Base-by-base conservation (phyloP, 1,140 invertebrate species). In the Hermetia illucens region DNA sequence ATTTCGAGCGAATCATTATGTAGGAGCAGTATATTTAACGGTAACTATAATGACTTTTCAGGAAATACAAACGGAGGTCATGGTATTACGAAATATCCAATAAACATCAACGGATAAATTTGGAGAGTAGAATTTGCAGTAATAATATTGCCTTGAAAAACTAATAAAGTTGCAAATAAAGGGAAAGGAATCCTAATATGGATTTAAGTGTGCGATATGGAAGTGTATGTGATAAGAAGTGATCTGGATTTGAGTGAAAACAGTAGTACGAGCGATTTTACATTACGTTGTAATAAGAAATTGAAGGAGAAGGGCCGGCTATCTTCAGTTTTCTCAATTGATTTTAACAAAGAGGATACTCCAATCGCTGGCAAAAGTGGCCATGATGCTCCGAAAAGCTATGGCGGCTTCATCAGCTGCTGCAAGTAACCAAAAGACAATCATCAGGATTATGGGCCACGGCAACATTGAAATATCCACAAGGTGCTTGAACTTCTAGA, bases 331-430 rank as follows among this genome's bases (percentile, higher is more conserved):
- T 64, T 80, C 22, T 76, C 77, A 39, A 64, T 79, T 17, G 77
- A 80, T 55, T 78, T 77, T 55, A 77, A 77, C 49, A 77, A 80
- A 40, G 75, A 74, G 15, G 74, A 77, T 29, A 67, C 70, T 5
- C 10, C 8, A 2, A n/a, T 21, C 20, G 13, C 4, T 37, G 16
- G 30, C 40, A n/a, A 29, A 36, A 41, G 5, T 40, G 35, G 21
- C 36, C 27, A 9, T 30, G 35, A 19, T 22, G 24, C 6, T 35
- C 64, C 68, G 19, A 55, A 66, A 41, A 58, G 70, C 39, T 61
- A 67, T 53, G 50, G 64, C 45, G 65, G 60, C 32, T 47, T 66
- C 41, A 65, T 68, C 47, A 65, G 13, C 9, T 34, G 22, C 10
- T 37, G n/a, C 24, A 8, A 25, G n/a, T 25, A 44, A 43, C 34